phyloP scores from a whole-genome alignment of 2,888 invertebrate species.

The Pristionchus fissidentatus region DNA sequence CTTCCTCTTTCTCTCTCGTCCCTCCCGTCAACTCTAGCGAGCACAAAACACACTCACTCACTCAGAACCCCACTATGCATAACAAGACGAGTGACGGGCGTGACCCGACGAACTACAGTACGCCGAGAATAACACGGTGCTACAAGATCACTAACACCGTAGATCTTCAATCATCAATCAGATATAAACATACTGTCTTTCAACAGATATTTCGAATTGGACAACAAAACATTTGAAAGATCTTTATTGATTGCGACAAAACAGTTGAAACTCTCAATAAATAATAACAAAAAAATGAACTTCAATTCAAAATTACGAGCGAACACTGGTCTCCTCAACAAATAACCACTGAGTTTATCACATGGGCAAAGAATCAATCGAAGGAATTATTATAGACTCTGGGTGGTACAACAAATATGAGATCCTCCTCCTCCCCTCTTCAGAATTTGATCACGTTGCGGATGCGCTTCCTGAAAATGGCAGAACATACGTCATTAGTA shows the following conservation, averaged over 20 bases:
- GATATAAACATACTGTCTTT: neutral
- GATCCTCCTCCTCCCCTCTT: neutral
- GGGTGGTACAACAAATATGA: neutral
- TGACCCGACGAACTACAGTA: neutral
- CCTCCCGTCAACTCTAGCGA: neutral
- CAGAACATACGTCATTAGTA: neutral
- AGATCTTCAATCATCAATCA: too few relatives aligned
- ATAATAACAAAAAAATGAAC: neutral
- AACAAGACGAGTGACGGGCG: conserved; percentile 3
- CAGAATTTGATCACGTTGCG: neutral
- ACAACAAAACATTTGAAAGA: neutral
- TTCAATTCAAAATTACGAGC: neutral
- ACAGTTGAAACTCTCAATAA: neutral
- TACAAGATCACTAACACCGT: neutral
- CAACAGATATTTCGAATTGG: neutral
- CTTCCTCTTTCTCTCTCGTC: neutral
- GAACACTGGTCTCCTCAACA: neutral
- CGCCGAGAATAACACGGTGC: neutral
- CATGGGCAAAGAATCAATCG: neutral
- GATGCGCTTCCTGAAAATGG: neutral
- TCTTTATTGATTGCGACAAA: too few relatives aligned
- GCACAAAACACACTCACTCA: neutral
- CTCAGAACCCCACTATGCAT: neutral
- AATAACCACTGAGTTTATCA: neutral
- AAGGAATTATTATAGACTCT: neutral